These are phyloP conservation scores for Cataglyphis rosenhaueri DNA, from an alignment of 2,888 invertebrate species.

Conservation along the genomic window DNA sequence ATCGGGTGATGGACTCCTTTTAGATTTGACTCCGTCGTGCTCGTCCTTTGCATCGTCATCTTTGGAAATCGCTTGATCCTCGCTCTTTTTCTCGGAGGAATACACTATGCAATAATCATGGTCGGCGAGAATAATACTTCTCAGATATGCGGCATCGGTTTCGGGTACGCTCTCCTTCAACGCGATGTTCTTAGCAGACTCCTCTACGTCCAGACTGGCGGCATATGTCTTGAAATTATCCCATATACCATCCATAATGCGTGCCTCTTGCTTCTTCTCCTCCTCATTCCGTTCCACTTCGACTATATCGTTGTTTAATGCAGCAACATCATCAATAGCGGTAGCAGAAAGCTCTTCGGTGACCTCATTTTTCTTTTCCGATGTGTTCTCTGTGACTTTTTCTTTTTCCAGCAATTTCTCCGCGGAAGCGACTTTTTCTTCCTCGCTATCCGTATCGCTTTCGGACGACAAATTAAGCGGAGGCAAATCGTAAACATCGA, in stretches of 20 bases:
- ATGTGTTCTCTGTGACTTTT: constrained; percentile 72
- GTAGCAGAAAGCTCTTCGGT: constrained; percentile 46
- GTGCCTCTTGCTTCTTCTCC: constrained; percentile 87
- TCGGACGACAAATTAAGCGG: constrained; percentile 93
- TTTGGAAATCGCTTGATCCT: constrained; percentile 36
- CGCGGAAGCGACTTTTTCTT: constrained; percentile 68
- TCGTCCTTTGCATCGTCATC: constrained; percentile 68
- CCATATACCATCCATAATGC: constrained; percentile 91
- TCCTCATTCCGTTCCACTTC: constrained; percentile 81
- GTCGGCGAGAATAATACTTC: constrained; percentile 86
- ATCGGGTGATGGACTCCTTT: constrained; percentile 67
- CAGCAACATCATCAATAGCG: constrained; percentile 31
- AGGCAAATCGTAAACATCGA: constrained; percentile 91
- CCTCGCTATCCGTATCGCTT: constrained; percentile 91
- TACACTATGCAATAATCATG: constrained; percentile 90
- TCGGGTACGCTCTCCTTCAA: constrained; percentile 71
- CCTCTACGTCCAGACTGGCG: constrained; percentile 88
- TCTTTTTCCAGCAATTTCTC: constrained; percentile 70
- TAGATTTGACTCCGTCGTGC: constrained; percentile 60
- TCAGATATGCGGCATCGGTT: constrained; percentile 75
- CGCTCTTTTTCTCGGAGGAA: constrained; percentile 67
- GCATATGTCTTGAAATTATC: constrained; percentile 92
- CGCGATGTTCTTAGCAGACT: constrained; percentile 52
- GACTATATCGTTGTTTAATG: constrained; percentile 69
- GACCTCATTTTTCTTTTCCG: constrained; percentile 68